Base-by-base conservation (phyloP, 2,888 invertebrate species). In the Perizoma flavofasciatum region DNA sequence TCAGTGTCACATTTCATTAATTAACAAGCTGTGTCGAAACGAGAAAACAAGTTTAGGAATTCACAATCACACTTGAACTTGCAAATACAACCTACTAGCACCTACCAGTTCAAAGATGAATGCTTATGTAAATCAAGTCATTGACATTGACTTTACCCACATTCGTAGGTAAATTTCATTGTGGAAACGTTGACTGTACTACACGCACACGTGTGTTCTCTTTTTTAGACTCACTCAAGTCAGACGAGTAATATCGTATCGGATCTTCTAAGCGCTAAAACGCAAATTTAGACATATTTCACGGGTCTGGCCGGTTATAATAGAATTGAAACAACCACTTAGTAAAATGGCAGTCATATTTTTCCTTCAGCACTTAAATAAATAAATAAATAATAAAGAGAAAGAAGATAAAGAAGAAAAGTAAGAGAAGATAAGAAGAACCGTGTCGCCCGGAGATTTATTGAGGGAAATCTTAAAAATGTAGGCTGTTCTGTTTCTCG, bases 361-460 rank as follows among this genome's bases (percentile, higher is more conserved):
- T 62, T 62, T 62, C 54, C 44, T 53, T 55, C 55, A 51, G 57
- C 50, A 45, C 55, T 51, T 59, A 59, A n/a, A n/a, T n/a, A n/a
- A n/a, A n/a, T n/a, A n/a, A n/a, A n/a, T n/a, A n/a, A n/a, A n/a
- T n/a, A n/a, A n/a, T n/a, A n/a, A n/a, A n/a, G n/a, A n/a, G n/a
- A 56, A 35, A 56, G 57, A 32, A 65, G 66, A 69, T 65, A n/a
- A 69, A 66, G 61, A 59, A 58, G 57, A 64, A 63, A n/a, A n/a
- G n/a, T 59, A 59, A 56, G 40, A 56, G 57, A 32, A 65, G 66
- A 69, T 65, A 69, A 66, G 61, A 59, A 58, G 57, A 64, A 63
- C 52, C 50, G 49, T 60, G 65, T 56, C 61, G 60, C 47, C 58
- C 56, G 46, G 65, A 67, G 66, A 67, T 69, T 69, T 67, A 69